Conservation (phyloP, 2,113 vertebrate species). For the Prionailurus viverrinus region DNA sequence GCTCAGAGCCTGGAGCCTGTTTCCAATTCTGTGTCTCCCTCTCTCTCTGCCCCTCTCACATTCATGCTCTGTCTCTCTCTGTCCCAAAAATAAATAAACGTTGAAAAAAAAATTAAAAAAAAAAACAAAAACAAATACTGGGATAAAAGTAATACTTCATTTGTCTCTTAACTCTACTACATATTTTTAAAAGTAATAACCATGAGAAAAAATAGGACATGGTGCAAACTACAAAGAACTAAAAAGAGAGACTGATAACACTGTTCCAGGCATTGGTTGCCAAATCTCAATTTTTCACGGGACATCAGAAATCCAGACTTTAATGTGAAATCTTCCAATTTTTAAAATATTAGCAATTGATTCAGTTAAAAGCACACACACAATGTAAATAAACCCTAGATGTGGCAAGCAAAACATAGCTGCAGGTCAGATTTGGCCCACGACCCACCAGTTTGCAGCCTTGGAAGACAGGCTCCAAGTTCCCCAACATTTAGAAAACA, state of each 20-base stretch:
- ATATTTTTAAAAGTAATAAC: not conserved
- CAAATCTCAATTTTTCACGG: constrained; percentile 42
- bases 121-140: not conserved
- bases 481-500: constrained; percentile 16
- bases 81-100: no score
- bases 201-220: not conserved
- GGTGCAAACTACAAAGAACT: not conserved
- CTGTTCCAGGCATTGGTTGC: not conserved
- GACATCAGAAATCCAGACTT: constrained; percentile 50
- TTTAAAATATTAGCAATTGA: constrained; percentile 49
- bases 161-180: constrained; percentile 23
- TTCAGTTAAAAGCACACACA: constrained; percentile 1
- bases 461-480: not conserved
- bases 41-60: no score
- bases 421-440: constrained; percentile 18
- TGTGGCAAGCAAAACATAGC: constrained; percentile 53
- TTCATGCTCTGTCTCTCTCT: no score
- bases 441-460: not conserved
- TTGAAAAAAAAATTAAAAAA: no score
- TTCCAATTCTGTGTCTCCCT: no score
- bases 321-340: constrained; percentile 28
- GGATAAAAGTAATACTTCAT: constrained; percentile 29
- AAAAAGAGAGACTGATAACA: not conserved
- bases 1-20: no score
- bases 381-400: not conserved